phyloP scores from a whole-genome alignment of 2,888 invertebrate genomes.

The Pycnomerus fuliginosus region DNA sequence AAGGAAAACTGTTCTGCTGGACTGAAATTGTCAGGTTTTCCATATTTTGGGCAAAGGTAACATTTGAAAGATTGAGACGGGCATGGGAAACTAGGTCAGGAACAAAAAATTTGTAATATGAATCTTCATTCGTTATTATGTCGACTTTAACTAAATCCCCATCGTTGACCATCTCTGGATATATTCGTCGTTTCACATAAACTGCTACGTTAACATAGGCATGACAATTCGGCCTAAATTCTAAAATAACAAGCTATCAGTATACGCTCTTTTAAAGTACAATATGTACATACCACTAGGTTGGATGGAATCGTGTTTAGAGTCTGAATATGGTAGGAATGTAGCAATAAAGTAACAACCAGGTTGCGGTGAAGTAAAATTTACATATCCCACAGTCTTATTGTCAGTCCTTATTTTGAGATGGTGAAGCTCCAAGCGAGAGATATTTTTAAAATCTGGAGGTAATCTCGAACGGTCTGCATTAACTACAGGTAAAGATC shows the following conservation, averaged over 20 bases:
- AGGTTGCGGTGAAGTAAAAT: conserved; percentile 65
- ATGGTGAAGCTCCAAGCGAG: conserved; percentile 56
- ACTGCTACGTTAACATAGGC: conserved; percentile 49
- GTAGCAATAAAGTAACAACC: conserved; percentile 81
- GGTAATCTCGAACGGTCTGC: conserved; percentile 80
- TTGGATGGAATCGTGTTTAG: conserved; percentile 67
- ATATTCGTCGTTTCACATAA: conserved; percentile 32
- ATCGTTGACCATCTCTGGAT: conserved; percentile 30
- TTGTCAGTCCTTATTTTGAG: conserved; percentile 65
- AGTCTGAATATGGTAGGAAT: conserved; percentile 76
- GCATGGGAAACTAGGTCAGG: conserved; percentile 39
- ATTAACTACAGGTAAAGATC: conserved; percentile 79
- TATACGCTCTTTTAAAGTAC: background rate
- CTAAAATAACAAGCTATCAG: conserved; percentile 54
- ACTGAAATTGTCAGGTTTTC: conserved; percentile 50
- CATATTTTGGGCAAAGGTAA: conserved; percentile 33
- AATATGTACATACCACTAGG: conserved; percentile 64
- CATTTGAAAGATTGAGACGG: conserved; percentile 36
- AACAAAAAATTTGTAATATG: conserved; percentile 43
- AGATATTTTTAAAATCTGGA: conserved; percentile 41
- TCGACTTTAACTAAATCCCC: too few relatives aligned
- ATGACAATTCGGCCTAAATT: conserved; percentile 59
- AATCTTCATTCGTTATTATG: background rate
- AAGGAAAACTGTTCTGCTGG: conserved; percentile 58
- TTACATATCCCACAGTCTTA: conserved; percentile 59